phyloP scores from a whole-genome alignment of 2,888 invertebrate species.

The Eilema sororculum region DNA sequence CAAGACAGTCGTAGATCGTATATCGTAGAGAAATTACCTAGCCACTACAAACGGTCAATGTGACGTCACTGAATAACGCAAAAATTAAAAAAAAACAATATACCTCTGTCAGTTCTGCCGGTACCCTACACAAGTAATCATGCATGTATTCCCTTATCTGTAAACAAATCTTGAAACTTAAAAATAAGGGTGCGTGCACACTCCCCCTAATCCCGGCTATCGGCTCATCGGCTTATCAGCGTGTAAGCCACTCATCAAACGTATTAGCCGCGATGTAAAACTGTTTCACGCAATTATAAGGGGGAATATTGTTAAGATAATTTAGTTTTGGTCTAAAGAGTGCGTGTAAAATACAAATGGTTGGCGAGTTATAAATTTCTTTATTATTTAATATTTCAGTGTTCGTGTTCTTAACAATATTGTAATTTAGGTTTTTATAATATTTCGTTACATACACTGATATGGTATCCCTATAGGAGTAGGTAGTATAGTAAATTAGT shows the following conservation, averaged over 20 bases:
- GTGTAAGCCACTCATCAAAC: conserved; percentile 78
- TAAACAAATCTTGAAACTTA: conserved; percentile 71
- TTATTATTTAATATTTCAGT: neutral
- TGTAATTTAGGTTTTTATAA: no score
- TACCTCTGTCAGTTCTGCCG: conserved; percentile 6
- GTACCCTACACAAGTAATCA: conserved; percentile 25
- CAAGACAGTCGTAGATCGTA: no score
- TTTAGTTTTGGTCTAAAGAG: conserved; percentile 40
- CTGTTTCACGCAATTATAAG: conserved; percentile 41
- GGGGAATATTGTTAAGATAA: conserved; percentile 44
- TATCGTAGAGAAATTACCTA: no score
- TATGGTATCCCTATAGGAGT: no score
- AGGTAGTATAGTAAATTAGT: no score
- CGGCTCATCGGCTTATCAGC: conserved; percentile 67
- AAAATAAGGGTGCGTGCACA: conserved; percentile 68
- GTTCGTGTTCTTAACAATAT: neutral
- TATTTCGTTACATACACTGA: no score
- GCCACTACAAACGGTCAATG: no score
- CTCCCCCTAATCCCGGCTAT: conserved; percentile 70
- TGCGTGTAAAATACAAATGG: conserved; percentile 8
- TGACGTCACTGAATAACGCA: neutral
- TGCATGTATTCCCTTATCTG: conserved; percentile 52
- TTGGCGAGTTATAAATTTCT: neutral
- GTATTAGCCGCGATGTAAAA: conserved; percentile 53
- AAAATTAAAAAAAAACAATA: neutral